These are phyloP conservation scores for Dendroctonus valens DNA, from an alignment of 1,140 invertebrate species.

Conservation along the genomic window DNA sequence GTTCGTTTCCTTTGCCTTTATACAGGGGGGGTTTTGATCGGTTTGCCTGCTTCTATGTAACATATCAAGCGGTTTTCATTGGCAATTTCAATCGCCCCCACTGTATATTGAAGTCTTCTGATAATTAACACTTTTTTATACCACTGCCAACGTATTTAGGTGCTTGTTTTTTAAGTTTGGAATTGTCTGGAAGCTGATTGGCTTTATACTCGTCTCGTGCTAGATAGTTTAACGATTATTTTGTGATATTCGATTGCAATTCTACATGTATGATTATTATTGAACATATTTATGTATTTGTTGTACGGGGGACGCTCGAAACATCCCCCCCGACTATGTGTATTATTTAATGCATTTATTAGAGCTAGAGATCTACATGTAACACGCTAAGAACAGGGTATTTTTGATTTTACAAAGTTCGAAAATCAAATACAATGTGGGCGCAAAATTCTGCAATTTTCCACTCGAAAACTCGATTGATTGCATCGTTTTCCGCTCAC, in stretches of 20 bases:
- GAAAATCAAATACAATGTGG: background rate
- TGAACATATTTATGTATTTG: conserved; percentile 5
- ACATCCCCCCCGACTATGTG: background rate
- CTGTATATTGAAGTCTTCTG: no score
- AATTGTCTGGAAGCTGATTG: background rate
- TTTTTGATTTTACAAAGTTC: conserved; percentile 20
- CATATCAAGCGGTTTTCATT: background rate
- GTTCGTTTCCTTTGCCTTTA: background rate
- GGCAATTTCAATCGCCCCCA: no score
- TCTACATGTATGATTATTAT: conserved; percentile 9
- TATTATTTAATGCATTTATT: conserved; percentile 26
- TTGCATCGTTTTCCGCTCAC: conserved; percentile 17
- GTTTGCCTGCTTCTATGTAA: conserved; percentile 18
- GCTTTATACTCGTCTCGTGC: conserved; percentile 20
- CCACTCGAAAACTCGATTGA: conserved; percentile 13
- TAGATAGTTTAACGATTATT: conserved; percentile 5
- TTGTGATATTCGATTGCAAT: conserved; percentile 7
- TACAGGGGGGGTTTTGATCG: background rate
- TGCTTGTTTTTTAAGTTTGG: conserved; percentile 20
- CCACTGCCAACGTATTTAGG: conserved; percentile 29
- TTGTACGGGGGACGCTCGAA: background rate
- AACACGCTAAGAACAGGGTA: conserved; percentile 34
- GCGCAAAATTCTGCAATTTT: background rate
- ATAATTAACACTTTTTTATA: conserved; percentile 21
- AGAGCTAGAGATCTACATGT: conserved; percentile 19